Conservation (phyloP, 1,140 invertebrate species). For the Ostrea edulis region DNA sequence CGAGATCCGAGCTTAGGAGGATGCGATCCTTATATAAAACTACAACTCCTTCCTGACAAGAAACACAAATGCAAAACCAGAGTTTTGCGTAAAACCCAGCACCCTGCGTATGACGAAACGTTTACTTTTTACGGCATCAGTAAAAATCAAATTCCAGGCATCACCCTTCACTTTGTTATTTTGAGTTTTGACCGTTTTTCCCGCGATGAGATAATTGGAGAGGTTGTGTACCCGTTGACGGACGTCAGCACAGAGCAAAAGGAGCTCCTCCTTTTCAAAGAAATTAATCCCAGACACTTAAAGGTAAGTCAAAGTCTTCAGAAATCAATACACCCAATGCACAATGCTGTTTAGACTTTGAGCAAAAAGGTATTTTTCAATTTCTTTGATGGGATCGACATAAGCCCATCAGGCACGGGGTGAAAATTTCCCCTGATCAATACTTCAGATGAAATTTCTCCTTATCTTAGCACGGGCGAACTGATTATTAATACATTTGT, state of each 20-base stretch:
- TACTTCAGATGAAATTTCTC: neutral
- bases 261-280: slow-evolving; percentile 69
- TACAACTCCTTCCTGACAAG: slow-evolving; percentile 90
- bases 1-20: slow-evolving; percentile 83
- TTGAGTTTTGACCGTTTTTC: slow-evolving; percentile 95
- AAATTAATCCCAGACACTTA: slow-evolving; percentile 75
- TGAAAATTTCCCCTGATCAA: neutral
- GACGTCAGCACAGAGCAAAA: slow-evolving; percentile 73
- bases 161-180: slow-evolving; percentile 89
- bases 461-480: neutral
- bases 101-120: slow-evolving; percentile 92
- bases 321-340: neutral
- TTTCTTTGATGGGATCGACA: neutral
- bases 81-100: slow-evolving; percentile 90
- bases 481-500: no score
- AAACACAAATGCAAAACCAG: slow-evolving; percentile 94
- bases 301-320: slow-evolving; percentile 64
- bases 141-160: slow-evolving; percentile 86
- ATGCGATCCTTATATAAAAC: slow-evolving; percentile 92
- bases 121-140: slow-evolving; percentile 89
- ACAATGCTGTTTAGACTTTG: neutral
- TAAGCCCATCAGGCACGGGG: neutral
- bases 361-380: neutral
- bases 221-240: slow-evolving; percentile 83
- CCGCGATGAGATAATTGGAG: slow-evolving; percentile 92